Percentiles rank a stretch among this genome's conserved stretches.
These are phyloP conservation scores for Papio anubis DNA, from an alignment of 2,113 vertebrate genomes.

Conservation along the genomic window DNA sequence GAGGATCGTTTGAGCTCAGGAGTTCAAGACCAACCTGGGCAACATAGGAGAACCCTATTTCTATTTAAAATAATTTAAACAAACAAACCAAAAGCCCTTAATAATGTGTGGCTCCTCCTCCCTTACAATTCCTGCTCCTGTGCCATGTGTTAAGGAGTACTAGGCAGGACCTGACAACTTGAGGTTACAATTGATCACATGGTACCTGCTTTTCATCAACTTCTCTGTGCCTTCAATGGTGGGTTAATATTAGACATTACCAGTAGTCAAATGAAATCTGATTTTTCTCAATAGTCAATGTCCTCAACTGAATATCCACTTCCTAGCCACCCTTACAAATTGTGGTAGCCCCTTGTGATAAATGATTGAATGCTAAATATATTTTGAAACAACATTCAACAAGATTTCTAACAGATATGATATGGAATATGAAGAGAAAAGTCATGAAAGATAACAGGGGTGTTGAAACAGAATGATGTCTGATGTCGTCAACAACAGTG, in stretches of 20 bases:
- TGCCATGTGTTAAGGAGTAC: not conserved
- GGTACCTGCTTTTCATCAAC: not conserved
- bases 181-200: not conserved
- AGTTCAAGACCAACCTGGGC: no score
- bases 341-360: not conserved
- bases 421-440: not conserved
- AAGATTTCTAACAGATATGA: not conserved
- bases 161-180: not conserved
- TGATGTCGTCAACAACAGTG: not conserved
- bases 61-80: no score
- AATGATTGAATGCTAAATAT: not conserved
- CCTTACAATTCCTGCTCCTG: not conserved
- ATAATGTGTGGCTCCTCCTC: not conserved
- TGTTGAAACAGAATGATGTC: not conserved
- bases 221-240: not conserved
- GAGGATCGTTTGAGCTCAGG: no score
- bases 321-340: not conserved
- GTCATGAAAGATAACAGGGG: not conserved
- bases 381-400: not conserved
- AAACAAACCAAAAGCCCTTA: not conserved
- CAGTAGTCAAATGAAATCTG: not conserved
- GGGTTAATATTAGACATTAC: not conserved
- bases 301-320: not conserved
- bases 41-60: no score
- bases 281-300: not conserved